Base-by-base conservation (phyloP, 1,140 invertebrate species). In the Papilio polytes region DNA sequence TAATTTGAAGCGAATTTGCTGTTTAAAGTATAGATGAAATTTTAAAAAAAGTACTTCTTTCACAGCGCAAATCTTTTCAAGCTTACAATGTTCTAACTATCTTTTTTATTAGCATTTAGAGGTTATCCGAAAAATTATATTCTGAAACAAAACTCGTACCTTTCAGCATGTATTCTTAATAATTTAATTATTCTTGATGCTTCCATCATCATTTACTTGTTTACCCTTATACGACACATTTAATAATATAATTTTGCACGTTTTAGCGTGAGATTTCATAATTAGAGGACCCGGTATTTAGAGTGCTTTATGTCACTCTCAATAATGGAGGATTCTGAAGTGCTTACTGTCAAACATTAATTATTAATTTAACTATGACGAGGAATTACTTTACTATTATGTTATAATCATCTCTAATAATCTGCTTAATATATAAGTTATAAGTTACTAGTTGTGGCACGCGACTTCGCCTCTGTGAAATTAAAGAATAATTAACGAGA, bases 321-420 rank as follows among this genome's bases (percentile, higher is more conserved):
- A 70, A 70, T 70, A 70, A 70, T 70, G 63, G 26, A 31, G 26
- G 13, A 70, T 31, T 12, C 63, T 36, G 26, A 70, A 70, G 63
- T 31, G 59, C 26, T 70, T 7, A 70, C 63, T 66, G 22, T 70
- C 3, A 70, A 4, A 31, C 31, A 70, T 70, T 70, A 70, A 70
- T 70, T 63, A 63, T 63, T 63, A 63, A 63, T 31, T 70, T 70
- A 3, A 31, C 22, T 70, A 26, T 70, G 26, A 36, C 26, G 26
- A 2, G 26, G 63, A 15, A 36, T 70, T 26, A 66, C 20, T 63
- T 15, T 70, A 70, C 26, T 31, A 70, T 26, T 63, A 9, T 12
- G 22, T 31, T 31, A 36, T 13, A 6, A 70, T 63, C 26, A 51
- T 18, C 48, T 12, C 22, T 63, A 12, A 59, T 56, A 13, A n/a